Percentiles rank a stretch among this genome's conserved stretches.
phyloP scores from a whole-genome alignment of 2,888 invertebrate genomes.

The Branchipolynoe longqiensis region DNA sequence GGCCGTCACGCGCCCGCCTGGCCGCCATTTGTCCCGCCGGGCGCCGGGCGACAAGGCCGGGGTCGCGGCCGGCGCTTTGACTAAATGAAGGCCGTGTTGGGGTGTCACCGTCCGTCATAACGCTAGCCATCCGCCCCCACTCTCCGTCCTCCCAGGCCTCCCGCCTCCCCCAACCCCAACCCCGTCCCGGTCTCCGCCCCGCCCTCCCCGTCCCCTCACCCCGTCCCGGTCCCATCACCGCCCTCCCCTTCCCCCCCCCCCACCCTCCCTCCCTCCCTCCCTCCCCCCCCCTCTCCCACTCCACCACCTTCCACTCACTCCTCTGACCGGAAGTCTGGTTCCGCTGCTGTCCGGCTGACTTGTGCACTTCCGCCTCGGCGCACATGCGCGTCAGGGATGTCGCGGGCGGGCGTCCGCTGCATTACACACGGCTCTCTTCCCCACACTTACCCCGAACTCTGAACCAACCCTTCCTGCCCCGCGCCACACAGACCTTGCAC shows the following conservation, averaged over 20 bases:
- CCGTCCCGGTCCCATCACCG: neutral
- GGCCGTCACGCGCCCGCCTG: constrained; percentile 3
- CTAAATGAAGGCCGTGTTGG: constrained; percentile 28
- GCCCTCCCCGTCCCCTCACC: neutral
- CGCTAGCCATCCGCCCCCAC: neutral
- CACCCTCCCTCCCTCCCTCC: neutral
- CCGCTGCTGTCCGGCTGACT: constrained; percentile 26
- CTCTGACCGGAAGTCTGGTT: neutral
- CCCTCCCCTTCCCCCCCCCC: neutral
- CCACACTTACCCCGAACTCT: no score
- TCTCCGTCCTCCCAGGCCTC: neutral
- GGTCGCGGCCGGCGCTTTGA: no score
- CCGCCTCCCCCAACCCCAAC: neutral
- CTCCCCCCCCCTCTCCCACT: neutral
- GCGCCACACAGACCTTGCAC: neutral
- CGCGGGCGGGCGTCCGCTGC: neutral
- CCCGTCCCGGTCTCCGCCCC: no score
- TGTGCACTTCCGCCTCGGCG: neutral
- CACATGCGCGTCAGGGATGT: constrained; percentile 1
- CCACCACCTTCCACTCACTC: neutral
- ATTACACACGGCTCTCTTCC: no score
- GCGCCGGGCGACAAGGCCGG: no score
- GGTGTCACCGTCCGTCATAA: constrained; percentile 14
- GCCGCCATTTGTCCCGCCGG: constrained; percentile 33
- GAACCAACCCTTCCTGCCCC: no score